Conservation (phyloP, 1,140 invertebrate species). For the Zaprionus taronus region DNA sequence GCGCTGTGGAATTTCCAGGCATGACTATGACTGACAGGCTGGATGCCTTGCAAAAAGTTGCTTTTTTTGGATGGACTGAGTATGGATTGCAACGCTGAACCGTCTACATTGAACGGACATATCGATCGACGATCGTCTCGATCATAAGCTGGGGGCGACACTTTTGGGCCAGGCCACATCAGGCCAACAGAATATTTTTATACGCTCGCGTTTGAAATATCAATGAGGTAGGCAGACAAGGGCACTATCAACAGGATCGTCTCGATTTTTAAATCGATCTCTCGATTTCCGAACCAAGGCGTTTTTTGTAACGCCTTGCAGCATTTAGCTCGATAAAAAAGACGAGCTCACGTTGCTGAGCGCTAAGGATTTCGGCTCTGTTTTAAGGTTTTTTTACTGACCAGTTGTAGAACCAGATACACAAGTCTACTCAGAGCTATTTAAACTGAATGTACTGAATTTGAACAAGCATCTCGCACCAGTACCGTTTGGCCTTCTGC, state of each 20-base stretch:
- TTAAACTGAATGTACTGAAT: conserved; percentile 24
- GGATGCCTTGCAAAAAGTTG: conserved; percentile 52
- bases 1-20: conserved; percentile 64
- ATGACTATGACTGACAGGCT: conserved; percentile 77
- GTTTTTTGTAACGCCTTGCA: conserved; percentile 61
- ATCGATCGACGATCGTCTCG: conserved; percentile 58
- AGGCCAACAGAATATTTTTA: conserved; percentile 84
- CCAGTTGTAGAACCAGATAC: conserved; percentile 11
- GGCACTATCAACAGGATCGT: conserved; percentile 28
- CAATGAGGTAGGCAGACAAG: conserved; percentile 69
- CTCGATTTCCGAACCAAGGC: conserved; percentile 44
- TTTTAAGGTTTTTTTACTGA: conserved; percentile 56
- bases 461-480: conserved; percentile 38
- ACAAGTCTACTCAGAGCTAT: conserved; percentile 30
- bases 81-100: conserved; percentile 41
- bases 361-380: conserved; percentile 77
- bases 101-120: conserved; percentile 43
- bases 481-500: conserved; percentile 51
- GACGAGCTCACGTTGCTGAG: conserved; percentile 52
- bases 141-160: conserved; percentile 73
- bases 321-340: conserved; percentile 61
- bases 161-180: conserved; percentile 75
- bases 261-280: conserved; percentile 32
- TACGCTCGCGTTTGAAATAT: conserved; percentile 84
- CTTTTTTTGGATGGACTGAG: conserved; percentile 30